Evolutionary conservation across 2,888 invertebrate species (phyloP), one percentile per base, ranked within the genome.

Genomic region (Drosophila koepferae): DNA sequence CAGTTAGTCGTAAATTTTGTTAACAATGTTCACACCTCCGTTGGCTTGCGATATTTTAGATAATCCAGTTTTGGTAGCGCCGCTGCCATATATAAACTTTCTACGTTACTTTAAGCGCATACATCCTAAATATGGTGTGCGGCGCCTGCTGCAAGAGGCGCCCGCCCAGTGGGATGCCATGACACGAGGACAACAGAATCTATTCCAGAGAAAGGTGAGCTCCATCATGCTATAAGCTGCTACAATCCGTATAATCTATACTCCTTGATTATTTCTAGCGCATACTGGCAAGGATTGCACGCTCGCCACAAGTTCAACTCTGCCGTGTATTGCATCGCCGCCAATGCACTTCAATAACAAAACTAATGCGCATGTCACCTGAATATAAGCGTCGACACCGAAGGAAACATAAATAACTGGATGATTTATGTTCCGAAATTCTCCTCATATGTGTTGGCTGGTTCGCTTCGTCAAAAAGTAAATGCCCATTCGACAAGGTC

Each of bases 81-180:
- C 68, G 1, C 46, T 79, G 7, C 73, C 82, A 0, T 84, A 82
- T 36, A 20, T 84, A 0, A 84, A 84, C 46, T 84, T 85, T 31
- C 51, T 84, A 12, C 79, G 86, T 6, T 82, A 59, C 31, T 66
- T 77, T 0, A 77, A 79, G 46, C 71, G 71, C 0, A 40, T 59
- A 5, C 55, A 74, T 71, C 75, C 55, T 0, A 40, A 34, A 0
- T 74, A 31, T 53, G 62, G 65, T 1, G 0, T 68, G 8, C 48
- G 51, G 1, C 71, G 71, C 6, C 14, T 83, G 28, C 41, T 83
- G 20, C 81, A 76, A 20, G 63, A 53, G 51, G 85, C 76, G 0
- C 64, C 55, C 0, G n/a, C 64, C 10, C 31, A 54, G 5, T 83
- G 83, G 83, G 72, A 64, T 44, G 31, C 71, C 0, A 28, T 83